Base-by-base conservation (phyloP, 2,888 invertebrate genomes). In the Heliconius aoede region DNA sequence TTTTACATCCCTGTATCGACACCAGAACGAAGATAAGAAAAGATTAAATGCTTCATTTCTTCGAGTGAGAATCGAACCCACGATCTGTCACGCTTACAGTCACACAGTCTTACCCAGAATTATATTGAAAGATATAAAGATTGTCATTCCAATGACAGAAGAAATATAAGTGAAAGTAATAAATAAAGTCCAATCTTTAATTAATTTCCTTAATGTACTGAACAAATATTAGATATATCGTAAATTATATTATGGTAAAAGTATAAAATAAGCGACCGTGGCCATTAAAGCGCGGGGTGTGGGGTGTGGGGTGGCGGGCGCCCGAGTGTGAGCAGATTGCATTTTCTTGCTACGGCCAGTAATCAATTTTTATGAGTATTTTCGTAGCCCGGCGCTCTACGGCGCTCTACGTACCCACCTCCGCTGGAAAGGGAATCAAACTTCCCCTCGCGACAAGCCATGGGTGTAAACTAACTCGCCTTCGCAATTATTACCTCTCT, bases 361-460 rank as follows among this genome's bases (percentile, higher is more conserved):
- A 93, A 93, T 93, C 91, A 93, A 92, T 92, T 93, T 93, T 92
- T 93, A 92, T 90, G 91, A 88, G 86, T 85, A 89, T 90, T 92
- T 91, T 90, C 88, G 90, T 89, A 88, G 88, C 87, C 88, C 87
- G 85, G 83, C 82, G 83, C 82, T 82, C 82, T 83, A 76, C 87
- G 85, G 83, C 82, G 83, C 82, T 82, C 82, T 83, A 76, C 76
- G 82, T 79, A 78, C 81, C 82, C 82, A 80, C 78, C 79, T 79
- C 58, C 72, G 67, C 60, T 21, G 80, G 74, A 40, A 77, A 74
- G 80, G 80, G 78, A 80, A 81, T 73, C 79, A 81, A 81, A 81
- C 80, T 80, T 79, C 76, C 74, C 79, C 74, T 76, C 67, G 78
- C 74, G 76, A 77, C 78, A 79, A 72, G 74, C 72, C 74, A 74